Conservation (phyloP, 2,888 invertebrate species). For the Pediacus dermestoides region DNA sequence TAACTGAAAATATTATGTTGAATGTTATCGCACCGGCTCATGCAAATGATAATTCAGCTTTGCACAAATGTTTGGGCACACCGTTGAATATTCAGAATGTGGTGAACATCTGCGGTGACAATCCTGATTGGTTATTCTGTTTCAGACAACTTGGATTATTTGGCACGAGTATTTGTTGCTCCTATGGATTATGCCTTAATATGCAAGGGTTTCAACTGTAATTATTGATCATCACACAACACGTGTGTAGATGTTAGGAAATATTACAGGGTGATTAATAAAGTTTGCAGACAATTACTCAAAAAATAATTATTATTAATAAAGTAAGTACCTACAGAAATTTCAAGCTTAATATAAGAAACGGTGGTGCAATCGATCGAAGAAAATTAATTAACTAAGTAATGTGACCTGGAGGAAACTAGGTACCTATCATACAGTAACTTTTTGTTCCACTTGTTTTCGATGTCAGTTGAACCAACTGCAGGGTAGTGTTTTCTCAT, state of each 20-base stretch:
- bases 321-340: too few species aligned
- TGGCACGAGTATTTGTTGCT: conserved; percentile 30
- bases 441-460: conserved; percentile 3
- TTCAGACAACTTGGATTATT: conserved; percentile 41
- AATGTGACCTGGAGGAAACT: not conserved
- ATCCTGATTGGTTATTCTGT: conserved; percentile 44
- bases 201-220: conserved; percentile 1
- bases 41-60: conserved; percentile 26
- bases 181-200: conserved; percentile 26
- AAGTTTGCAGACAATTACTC: too few species aligned
- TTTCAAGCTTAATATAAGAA: too few species aligned
- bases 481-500: conserved; percentile 23
- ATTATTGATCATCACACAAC: too few species aligned
- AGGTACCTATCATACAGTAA: too few species aligned
- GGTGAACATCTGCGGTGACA: conserved; percentile 44
- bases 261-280: too few species aligned
- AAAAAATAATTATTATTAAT: too few species aligned
- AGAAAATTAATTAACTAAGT: not conserved
- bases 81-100: conserved; percentile 36
- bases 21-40: conserved; percentile 7
- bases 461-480: conserved; percentile 4
- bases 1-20: conserved; percentile 6
- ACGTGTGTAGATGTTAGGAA: too few species aligned
- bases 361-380: not conserved
- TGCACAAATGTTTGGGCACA: conserved; percentile 18